phyloP scores from a whole-genome alignment of 2,113 vertebrate species.

The Hydropotes inermis region DNA sequence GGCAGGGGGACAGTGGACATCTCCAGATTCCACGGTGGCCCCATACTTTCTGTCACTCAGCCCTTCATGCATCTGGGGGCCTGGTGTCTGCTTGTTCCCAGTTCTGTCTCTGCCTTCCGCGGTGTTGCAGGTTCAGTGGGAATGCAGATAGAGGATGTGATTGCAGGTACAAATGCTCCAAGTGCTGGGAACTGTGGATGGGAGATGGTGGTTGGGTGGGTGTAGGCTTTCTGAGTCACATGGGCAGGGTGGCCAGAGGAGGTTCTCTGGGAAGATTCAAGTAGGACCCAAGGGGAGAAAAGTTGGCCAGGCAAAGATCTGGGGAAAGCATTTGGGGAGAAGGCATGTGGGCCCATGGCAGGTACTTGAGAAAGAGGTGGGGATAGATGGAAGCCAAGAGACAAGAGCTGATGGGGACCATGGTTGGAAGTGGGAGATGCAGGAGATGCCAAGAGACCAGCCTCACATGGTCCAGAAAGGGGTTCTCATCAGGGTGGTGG shows the following conservation, averaged over 20 bases:
- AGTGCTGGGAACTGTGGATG: background rate
- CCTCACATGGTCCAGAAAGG: background rate
- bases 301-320: background rate
- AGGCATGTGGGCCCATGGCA: fast-evolving
- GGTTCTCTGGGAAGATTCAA: background rate
- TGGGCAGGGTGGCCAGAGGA: background rate
- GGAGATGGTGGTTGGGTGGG: background rate
- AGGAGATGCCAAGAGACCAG: background rate
- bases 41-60: background rate
- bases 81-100: background rate
- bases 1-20: background rate
- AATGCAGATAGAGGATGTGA: background rate
- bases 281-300: background rate
- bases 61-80: background rate
- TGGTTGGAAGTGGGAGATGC: background rate
- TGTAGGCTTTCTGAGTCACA: background rate
- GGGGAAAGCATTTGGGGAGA: background rate
- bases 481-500: background rate
- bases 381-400: background rate
- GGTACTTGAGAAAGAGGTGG: background rate
- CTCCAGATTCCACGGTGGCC: background rate
- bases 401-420: background rate
- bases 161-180: background rate
- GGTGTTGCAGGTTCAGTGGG: background rate
- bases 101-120: background rate